Conservation (phyloP, 2,888 invertebrate species). For the Hipparchia semele region DNA sequence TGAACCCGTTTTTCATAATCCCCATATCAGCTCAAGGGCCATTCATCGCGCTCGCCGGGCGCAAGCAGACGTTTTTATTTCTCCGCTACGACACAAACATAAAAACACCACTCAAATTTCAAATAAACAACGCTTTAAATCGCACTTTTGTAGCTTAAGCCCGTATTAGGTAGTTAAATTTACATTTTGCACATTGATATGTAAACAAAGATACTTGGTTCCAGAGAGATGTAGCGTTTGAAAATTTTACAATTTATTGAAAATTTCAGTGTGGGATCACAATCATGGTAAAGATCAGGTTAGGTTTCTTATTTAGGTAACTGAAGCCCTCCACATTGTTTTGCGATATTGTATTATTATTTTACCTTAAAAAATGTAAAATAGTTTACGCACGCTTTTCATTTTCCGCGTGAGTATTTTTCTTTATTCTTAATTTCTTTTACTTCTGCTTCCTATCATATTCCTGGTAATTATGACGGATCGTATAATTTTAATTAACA, state of each 20-base stretch:
- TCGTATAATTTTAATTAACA: too few species aligned
- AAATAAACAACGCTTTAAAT: slow-evolving; percentile 76
- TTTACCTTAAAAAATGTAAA: too few species aligned
- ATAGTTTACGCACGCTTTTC: too few species aligned
- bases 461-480: too few species aligned
- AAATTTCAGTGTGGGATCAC: too few species aligned
- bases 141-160: slow-evolving; percentile 68
- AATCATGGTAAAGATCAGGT: too few species aligned
- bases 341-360: too few species aligned
- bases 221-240: background rate
- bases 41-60: slow-evolving; percentile 69
- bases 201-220: background rate
- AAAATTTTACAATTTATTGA: background rate
- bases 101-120: slow-evolving; percentile 77
- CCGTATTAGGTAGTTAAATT: slow-evolving; percentile 81
- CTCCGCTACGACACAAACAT: slow-evolving; percentile 68
- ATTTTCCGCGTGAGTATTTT: too few species aligned
- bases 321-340: too few species aligned
- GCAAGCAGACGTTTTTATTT: slow-evolving; percentile 79
- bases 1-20: slow-evolving; percentile 33
- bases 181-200: slow-evolving; percentile 56
- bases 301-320: too few species aligned
- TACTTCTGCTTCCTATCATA: too few species aligned
- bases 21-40: slow-evolving; percentile 58
- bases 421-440: too few species aligned